These are phyloP conservation scores for Hormiphora californensis DNA, from an alignment of 37 sponge, comb jelly and placozoan species.

Conservation along the genomic window DNA sequence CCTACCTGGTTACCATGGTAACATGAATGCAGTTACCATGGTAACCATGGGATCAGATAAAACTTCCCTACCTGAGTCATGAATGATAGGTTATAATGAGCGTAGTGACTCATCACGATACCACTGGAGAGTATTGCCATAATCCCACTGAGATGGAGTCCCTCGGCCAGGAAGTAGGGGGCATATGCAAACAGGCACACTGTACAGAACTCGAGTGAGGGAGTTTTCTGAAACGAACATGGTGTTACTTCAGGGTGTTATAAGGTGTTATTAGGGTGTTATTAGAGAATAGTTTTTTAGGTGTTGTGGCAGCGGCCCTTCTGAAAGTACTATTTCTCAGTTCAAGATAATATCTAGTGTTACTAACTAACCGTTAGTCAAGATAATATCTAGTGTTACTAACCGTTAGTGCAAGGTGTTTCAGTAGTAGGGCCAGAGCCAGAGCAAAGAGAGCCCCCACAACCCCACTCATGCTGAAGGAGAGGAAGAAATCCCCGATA, in stretches of 20 bases:
- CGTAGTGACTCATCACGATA: slow-evolving; percentile 46
- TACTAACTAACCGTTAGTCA: no score
- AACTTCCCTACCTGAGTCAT: slow-evolving; percentile 50
- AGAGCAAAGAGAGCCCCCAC: slow-evolving; percentile 75
- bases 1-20: no score
- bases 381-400: no score
- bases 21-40: no score
- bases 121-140: slow-evolving; percentile 47
- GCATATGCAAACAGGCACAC: slow-evolving; percentile 76
- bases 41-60: no score
- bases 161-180: slow-evolving; percentile 89
- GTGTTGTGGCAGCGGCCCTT: no score
- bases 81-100: slow-evolving; percentile 15
- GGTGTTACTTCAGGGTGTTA: no score
- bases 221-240: slow-evolving; percentile 64
- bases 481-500: slow-evolving; percentile 71
- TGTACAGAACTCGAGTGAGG: slow-evolving; percentile 83
- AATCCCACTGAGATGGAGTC: slow-evolving; percentile 63
- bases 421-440: slow-evolving; percentile 71
- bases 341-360: no score
- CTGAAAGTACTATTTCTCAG: no score
- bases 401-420: slow-evolving; percentile 3
- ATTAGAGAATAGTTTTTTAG: no score
- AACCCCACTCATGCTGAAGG: slow-evolving; percentile 75
- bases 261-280: no score